Percentiles rank a stretch among this genome's conserved stretches.
phyloP scores from a whole-genome alignment of 2,888 invertebrate species.

The Coecobrya sp. region DNA sequence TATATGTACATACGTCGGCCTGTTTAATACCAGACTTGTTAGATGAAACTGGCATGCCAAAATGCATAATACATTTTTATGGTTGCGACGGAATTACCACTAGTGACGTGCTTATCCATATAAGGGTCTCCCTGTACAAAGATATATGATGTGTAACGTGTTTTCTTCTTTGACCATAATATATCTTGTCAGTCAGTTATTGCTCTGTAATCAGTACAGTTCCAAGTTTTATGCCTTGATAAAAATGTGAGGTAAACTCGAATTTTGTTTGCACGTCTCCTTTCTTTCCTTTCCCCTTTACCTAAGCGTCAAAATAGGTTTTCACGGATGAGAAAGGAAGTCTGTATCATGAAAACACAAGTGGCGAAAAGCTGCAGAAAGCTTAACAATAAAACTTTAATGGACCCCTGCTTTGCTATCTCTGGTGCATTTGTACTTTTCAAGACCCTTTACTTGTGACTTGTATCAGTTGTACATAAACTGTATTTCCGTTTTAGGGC shows the following conservation, averaged over 20 bases:
- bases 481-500: constrained; percentile 33
- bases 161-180: constrained; percentile 35
- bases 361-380: constrained; percentile 64
- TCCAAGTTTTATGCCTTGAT: constrained; percentile 39
- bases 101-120: constrained; percentile 40
- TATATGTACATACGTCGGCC: background rate
- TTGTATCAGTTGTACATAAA: constrained; percentile 35
- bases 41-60: constrained; percentile 40
- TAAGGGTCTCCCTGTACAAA: constrained; percentile 15
- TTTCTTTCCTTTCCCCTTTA: background rate
- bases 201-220: constrained; percentile 55
- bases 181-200: constrained; percentile 57
- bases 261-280: constrained; percentile 22
- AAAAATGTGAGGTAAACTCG: constrained; percentile 53
- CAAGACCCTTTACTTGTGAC: background rate
- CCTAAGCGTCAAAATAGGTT: constrained; percentile 34
- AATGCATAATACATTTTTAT: constrained; percentile 52
- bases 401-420: constrained; percentile 63
- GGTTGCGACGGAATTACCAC: constrained; percentile 47
- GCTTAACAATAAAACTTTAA: constrained; percentile 75
- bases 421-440: constrained; percentile 39
- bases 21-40: background rate
- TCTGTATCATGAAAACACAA: constrained; percentile 65
- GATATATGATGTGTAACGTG: constrained; percentile 26
- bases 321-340: constrained; percentile 48